Base-by-base conservation (phyloP, 2,113 vertebrate genomes). In the Platichthys stellatus region DNA sequence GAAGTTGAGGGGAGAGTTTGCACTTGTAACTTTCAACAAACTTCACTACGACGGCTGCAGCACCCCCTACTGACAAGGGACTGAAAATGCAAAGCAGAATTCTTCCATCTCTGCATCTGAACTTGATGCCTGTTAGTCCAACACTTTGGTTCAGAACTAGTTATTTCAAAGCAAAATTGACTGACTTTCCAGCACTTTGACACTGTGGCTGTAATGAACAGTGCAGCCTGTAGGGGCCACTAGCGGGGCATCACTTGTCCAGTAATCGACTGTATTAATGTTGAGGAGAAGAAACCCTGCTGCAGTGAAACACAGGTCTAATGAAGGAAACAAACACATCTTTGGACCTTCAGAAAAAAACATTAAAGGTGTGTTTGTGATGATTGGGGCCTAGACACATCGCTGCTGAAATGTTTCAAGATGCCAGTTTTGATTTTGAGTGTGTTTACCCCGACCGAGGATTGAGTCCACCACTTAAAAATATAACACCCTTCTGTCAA, bases 281-380 rank as follows among this genome's bases (percentile, higher is more conserved):
- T 45, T 15, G 49, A 51, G 49, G 5, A 3, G 56, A 28, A n/a
- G 11, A 45, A 11, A 5, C 12, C 2, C 43, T 0, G n/a, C 1
- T 6, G 57, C 31, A 20, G 56, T 24, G 14, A 83, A 76, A 51
- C 82, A 43, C 18, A 49, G 71, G 76, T 73, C 45, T 86, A 79
- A 88, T 84, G 84, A 72, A 88, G 76, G 80, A 64, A 81, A 20
- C 40, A 61, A 62, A 80, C 12, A 56, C 71, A 53, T 64, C 45
- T 63, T 20, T 72, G 43, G 20, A 38, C 62, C 72, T 83, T 70
- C 56, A 66, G 51, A 69, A 58, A 75, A 31, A 62, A 63, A 21
- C 1, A 63, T 69, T 83, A 60, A 79, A 58, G 35, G 68, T 54
- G 66, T 49, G 1, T 75, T 73, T 71, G 0, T 66, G 74, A 71